These are phyloP conservation scores for Pseudococcus viburni DNA, from an alignment of 2,888 invertebrate genomes.

Conservation along the genomic window DNA sequence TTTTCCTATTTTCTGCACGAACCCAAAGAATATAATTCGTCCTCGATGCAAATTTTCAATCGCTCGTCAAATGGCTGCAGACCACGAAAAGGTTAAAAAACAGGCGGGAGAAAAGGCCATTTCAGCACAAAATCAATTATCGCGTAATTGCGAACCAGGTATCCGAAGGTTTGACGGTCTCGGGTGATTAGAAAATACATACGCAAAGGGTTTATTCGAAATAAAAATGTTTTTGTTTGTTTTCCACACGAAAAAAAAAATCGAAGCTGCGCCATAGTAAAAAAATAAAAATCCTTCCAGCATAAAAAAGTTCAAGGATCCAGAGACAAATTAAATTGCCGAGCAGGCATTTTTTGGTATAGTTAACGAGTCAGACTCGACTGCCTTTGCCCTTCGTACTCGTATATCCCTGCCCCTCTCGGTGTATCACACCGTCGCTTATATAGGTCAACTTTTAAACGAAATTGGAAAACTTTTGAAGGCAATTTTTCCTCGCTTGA, in stretches of 20 bases:
- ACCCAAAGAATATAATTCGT: too few species aligned
- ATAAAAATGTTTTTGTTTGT: background rate
- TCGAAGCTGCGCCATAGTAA: background rate
- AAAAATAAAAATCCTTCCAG: conserved; percentile 36
- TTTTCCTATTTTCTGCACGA: too few species aligned
- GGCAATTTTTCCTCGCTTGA: conserved; percentile 55
- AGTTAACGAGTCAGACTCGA: conserved; percentile 42
- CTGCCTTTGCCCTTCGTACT: conserved; percentile 33
- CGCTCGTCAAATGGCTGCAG: too few species aligned
- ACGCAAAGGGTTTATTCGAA: background rate
- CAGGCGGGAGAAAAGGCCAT: too few species aligned
- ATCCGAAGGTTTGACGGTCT: conserved; percentile 29
- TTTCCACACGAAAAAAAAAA: conserved; percentile 13
- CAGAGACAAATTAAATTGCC: conserved; percentile 40
- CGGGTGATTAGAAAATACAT: background rate
- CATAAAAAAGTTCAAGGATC: conserved; percentile 50
- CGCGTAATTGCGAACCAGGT: background rate
- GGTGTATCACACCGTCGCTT: background rate
- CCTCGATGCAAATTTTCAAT: too few species aligned
- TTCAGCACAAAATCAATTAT: background rate
- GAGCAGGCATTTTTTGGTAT: conserved; percentile 42
- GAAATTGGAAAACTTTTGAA: conserved; percentile 57
- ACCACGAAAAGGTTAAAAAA: too few species aligned
- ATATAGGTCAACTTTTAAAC: conserved; percentile 50
- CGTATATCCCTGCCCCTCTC: background rate